phyloP scores from a whole-genome alignment of 2,888 invertebrate species.

The Chrysolina haemoptera region DNA sequence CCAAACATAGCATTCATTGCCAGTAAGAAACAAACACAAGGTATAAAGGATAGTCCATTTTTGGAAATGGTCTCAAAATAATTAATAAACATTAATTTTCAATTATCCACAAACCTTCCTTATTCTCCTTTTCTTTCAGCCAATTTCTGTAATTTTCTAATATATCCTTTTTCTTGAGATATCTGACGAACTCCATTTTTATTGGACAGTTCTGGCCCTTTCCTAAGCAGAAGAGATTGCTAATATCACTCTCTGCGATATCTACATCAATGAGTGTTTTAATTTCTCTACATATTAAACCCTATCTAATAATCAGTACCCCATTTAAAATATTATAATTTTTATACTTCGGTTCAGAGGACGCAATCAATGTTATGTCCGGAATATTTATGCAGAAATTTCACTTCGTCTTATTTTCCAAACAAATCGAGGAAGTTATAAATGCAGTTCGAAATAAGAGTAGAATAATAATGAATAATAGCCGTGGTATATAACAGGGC shows the following conservation, averaged over 20 bases:
- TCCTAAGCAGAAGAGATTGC: too few relatives aligned
- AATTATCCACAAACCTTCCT: too few relatives aligned
- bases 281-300: too few relatives aligned
- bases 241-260: too few relatives aligned
- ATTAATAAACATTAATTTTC: too few relatives aligned
- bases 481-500: neutral
- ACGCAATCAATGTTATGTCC: conserved; percentile 1
- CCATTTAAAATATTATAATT: neutral
- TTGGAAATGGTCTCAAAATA: too few relatives aligned
- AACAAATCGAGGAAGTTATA: neutral
- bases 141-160: too few relatives aligned
- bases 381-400: conserved; percentile 7
- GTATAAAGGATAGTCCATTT: neutral
- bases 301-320: neutral
- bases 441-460: neutral
- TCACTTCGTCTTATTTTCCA: conserved; percentile 17
- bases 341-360: neutral
- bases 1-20: neutral
- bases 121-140: too few relatives aligned
- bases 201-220: too few relatives aligned
- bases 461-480: conserved; percentile 7
- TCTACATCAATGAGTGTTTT: too few relatives aligned
- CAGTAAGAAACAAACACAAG: neutral
- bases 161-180: too few relatives aligned
- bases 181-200: too few relatives aligned